These are phyloP conservation scores for Nansenia antarctica DNA, from an alignment of 2,113 vertebrate genomes.

Conservation along the genomic window DNA sequence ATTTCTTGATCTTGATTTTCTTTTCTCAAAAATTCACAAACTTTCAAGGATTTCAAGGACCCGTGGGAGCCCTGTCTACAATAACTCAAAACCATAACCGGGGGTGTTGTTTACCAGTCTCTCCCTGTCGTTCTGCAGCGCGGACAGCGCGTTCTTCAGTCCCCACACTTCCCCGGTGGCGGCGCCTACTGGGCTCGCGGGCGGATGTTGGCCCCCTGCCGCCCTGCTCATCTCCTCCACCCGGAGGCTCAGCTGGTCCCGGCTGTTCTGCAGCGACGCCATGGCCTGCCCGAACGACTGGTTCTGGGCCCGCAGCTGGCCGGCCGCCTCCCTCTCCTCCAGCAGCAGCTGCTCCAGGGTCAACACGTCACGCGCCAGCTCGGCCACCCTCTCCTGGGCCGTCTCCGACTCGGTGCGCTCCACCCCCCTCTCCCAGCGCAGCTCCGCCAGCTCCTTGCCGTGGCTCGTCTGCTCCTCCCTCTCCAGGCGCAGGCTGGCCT, in stretches of 20 bases:
- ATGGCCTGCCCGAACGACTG: slow-evolving; percentile 88
- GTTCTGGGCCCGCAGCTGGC: slow-evolving; percentile 81
- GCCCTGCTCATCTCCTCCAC: slow-evolving; percentile 75
- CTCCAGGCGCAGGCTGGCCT: slow-evolving; percentile 76
- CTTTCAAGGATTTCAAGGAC: too few species aligned
- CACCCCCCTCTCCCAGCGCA: slow-evolving; percentile 89
- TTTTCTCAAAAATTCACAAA: too few species aligned
- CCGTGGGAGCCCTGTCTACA: too few species aligned
- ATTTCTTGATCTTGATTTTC: neutral
- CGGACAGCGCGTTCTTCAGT: slow-evolving; percentile 89
- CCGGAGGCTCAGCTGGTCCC: slow-evolving; percentile 75
- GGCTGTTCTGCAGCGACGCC: slow-evolving; percentile 88
- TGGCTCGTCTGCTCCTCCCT: slow-evolving; percentile 65
- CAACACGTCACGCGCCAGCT: slow-evolving; percentile 89
- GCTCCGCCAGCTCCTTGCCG: slow-evolving; percentile 81
- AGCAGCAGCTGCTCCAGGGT: slow-evolving; percentile 87
- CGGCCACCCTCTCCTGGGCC: slow-evolving; percentile 93
- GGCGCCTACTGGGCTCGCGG: slow-evolving; percentile 30
- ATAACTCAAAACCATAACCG: too few species aligned
- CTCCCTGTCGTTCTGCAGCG: slow-evolving; percentile 91
- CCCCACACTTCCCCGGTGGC: slow-evolving; percentile 80
- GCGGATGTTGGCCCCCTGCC: slow-evolving; percentile 53
- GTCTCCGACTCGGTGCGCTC: slow-evolving; percentile 92
- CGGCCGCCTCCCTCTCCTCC: slow-evolving; percentile 77
- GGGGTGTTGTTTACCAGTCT: slow-evolving; percentile 84